These are phyloP conservation scores for Pipistrellus nathusii DNA, from an alignment of 2,797 vertebrate species.

Conservation along the genomic window DNA sequence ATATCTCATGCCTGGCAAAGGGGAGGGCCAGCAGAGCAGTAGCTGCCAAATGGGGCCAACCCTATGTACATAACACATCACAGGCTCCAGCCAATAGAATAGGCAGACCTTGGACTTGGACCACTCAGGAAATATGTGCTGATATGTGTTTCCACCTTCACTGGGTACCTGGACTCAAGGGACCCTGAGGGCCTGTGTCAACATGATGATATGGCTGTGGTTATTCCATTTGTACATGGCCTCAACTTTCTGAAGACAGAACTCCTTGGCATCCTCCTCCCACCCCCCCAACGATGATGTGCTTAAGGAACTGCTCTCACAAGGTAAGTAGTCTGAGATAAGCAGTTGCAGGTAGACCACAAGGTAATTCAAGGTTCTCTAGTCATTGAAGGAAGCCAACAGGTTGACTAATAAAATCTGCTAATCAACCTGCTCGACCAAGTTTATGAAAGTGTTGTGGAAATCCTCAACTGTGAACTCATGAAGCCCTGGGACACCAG, in stretches of 20 bases:
- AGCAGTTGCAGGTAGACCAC: slow-evolving; percentile 96
- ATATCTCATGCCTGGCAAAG: slow-evolving; percentile 87
- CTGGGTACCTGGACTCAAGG: slow-evolving; percentile 97
- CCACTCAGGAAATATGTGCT: slow-evolving; percentile 94
- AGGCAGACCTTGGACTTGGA: slow-evolving; percentile 93
- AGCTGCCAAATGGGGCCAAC: slow-evolving; percentile 30
- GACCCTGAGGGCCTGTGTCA: slow-evolving; percentile 95
- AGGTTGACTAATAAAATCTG: slow-evolving; percentile 92
- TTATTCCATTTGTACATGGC: slow-evolving; percentile 98
- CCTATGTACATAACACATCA: slow-evolving; percentile 95
- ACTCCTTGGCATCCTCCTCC: slow-evolving; percentile 86
- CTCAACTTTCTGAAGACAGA: slow-evolving; percentile 97
- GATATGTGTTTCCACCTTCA: slow-evolving; percentile 95
- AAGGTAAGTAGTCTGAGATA: slow-evolving; percentile 95
- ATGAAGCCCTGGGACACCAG: slow-evolving; percentile 92
- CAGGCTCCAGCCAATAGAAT: slow-evolving; percentile 94
- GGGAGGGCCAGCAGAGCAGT: not conserved
- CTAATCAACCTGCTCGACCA: slow-evolving; percentile 95
- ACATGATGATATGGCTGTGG: slow-evolving; percentile 98
- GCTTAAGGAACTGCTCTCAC: slow-evolving; percentile 92
- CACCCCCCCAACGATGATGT: slow-evolving; percentile 94
- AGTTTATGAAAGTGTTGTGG: slow-evolving; percentile 97
- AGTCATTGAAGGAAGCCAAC: slow-evolving; percentile 94
- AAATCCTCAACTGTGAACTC: slow-evolving; percentile 98
- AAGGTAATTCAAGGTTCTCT: slow-evolving; percentile 95